Evolutionary conservation across 2,113 vertebrate genomes (phyloP).

Genomic region (Romanogobio albipinnatus): DNA sequence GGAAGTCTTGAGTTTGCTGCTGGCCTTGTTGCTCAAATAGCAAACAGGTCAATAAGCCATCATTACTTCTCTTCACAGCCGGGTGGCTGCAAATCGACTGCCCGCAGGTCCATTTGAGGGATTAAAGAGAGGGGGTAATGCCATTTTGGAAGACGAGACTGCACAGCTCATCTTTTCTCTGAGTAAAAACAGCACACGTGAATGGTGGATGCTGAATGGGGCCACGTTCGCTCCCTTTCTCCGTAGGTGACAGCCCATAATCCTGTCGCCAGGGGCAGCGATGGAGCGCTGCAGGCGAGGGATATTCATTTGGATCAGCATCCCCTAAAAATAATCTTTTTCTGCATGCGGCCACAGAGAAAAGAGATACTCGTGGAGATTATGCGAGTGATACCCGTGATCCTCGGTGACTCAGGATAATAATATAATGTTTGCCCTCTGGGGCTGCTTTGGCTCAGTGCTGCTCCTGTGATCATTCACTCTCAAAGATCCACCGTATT

Average conservation of each 20-base stretch:
- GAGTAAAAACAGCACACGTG: slow-evolving; percentile 57
- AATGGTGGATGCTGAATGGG: slow-evolving; percentile 56
- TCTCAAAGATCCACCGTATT: slow-evolving; percentile 6
- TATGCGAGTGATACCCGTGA: slow-evolving; percentile 36
- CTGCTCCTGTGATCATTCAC: slow-evolving; percentile 18
- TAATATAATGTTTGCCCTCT: slow-evolving; percentile 37
- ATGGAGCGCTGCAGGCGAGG: slow-evolving; percentile 50
- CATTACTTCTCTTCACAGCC: slow-evolving; percentile 88
- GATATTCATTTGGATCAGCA: slow-evolving; percentile 62
- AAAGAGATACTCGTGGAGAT: slow-evolving; percentile 42
- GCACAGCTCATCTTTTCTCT: slow-evolving; percentile 74
- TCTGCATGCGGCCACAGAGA: slow-evolving; percentile 23
- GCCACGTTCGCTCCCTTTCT: slow-evolving; percentile 12
- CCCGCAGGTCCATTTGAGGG: slow-evolving; percentile 79
- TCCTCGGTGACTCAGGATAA: slow-evolving; percentile 12
- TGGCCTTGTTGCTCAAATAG: slow-evolving; percentile 77
- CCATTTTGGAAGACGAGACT: slow-evolving; percentile 73
- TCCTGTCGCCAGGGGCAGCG: slow-evolving; percentile 60
- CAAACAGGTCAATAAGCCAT: slow-evolving; percentile 90
- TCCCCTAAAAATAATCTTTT: slow-evolving; percentile 56
- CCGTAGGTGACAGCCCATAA: slow-evolving; percentile 60
- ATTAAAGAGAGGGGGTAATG: slow-evolving; percentile 78
- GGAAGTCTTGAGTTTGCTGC: slow-evolving; percentile 71
- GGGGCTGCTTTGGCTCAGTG: slow-evolving; percentile 37
- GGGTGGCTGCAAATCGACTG: slow-evolving; percentile 86